Conservation (phyloP, 2,888 invertebrate genomes). For the Drosophila cognata region DNA sequence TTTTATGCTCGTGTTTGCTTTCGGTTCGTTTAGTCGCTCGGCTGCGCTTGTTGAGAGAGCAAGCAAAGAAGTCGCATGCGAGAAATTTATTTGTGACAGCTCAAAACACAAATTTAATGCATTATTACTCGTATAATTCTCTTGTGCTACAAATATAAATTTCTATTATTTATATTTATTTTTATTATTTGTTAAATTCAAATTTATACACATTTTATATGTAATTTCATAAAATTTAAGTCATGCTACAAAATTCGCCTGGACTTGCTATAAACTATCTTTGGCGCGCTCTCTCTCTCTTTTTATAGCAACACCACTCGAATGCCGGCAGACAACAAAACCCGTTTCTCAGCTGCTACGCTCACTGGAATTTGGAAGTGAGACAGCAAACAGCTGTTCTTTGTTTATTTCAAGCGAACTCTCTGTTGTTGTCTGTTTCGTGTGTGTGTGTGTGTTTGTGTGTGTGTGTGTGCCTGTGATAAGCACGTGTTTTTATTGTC, state of each 20-base stretch:
- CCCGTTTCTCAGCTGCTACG: conserved; percentile 43
- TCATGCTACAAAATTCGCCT: conserved; percentile 5
- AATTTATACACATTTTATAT: neutral
- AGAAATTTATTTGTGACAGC: conserved; percentile 17
- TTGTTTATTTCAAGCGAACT: conserved; percentile 75
- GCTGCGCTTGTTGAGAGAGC: conserved; percentile 18
- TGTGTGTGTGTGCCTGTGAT: conserved; percentile 49
- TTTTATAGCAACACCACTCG: conserved; percentile 57
- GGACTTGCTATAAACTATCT: conserved; percentile 56
- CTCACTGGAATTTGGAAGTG: conserved; percentile 55
- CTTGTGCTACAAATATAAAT: neutral
- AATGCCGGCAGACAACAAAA: conserved; percentile 51
- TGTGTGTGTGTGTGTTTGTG: conserved; percentile 4
- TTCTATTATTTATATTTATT: neutral
- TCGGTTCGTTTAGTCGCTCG: conserved; percentile 23
- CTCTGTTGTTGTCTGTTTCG: conserved; percentile 57
- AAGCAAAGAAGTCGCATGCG: conserved; percentile 60
- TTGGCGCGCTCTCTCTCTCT: conserved; percentile 6
- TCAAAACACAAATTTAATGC: neutral
- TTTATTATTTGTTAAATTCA: neutral
- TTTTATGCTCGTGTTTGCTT: conserved; percentile 30
- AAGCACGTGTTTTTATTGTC: conserved; percentile 74
- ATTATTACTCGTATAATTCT: neutral
- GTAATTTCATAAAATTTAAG: neutral
- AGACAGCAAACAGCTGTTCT: conserved; percentile 69